A percentile compares a stretch with the other conserved stretches of the same genome.
These are phyloP conservation scores for Megalurothrips usitatus DNA, from an alignment of 2,888 invertebrate genomes.

Conservation along the genomic window DNA sequence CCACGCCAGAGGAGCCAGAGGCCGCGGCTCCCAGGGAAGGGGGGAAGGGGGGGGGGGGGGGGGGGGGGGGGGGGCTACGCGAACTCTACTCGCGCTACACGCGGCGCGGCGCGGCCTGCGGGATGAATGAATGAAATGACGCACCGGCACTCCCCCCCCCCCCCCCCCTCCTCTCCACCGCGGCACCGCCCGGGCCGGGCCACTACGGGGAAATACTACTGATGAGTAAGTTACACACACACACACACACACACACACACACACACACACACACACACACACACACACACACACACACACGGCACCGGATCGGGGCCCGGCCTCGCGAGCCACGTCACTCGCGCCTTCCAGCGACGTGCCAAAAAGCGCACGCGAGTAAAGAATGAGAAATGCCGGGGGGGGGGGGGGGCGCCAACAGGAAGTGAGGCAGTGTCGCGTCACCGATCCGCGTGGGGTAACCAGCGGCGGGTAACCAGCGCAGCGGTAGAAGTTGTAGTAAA, in stretches of 20 bases:
- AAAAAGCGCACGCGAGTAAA: background rate
- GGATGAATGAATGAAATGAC: constrained; percentile 28
- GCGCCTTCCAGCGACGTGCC: background rate
- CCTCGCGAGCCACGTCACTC: constrained; percentile 37
- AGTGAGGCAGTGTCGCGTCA: too few relatives aligned
- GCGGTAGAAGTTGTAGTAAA: too few relatives aligned
- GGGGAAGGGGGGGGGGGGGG: background rate
- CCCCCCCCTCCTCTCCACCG: constrained; percentile 35
- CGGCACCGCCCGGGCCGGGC: constrained; percentile 19
- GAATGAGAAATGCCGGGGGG: too few relatives aligned
- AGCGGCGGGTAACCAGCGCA: too few relatives aligned
- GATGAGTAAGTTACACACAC: constrained; percentile 39
- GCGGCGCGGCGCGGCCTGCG: constrained; percentile 29
- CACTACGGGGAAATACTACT: constrained; percentile 29
- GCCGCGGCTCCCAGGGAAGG: background rate
- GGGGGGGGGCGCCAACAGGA: too few relatives aligned
- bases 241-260: background rate
- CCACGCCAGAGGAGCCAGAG: constrained; percentile 35
- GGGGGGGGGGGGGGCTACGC: background rate
- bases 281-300: too few relatives aligned
- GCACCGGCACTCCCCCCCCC: constrained; percentile 41
- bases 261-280: too few relatives aligned
- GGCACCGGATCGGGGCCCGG: constrained; percentile 44
- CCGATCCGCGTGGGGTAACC: too few relatives aligned
- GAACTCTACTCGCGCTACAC: too few relatives aligned